These are phyloP conservation scores for Iselma pallidipennis DNA, from an alignment of 2,888 invertebrate species.

Conservation along the genomic window DNA sequence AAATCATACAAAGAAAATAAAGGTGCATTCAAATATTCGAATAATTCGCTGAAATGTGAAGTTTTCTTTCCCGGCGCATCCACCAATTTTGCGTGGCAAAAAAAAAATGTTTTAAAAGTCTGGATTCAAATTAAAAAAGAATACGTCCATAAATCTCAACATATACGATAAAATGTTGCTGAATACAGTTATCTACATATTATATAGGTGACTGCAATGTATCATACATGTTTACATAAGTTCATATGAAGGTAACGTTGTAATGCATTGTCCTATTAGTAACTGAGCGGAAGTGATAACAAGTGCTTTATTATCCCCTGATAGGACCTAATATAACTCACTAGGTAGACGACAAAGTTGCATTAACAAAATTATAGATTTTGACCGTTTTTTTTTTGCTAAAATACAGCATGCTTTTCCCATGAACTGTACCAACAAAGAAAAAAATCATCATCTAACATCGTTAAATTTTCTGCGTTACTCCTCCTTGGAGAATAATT, in stretches of 20 bases:
- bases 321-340: slow-evolving; percentile 23
- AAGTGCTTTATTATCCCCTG: slow-evolving; percentile 47
- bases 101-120: not conserved
- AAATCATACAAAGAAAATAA: too few relatives aligned
- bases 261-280: slow-evolving; percentile 49
- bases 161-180: slow-evolving; percentile 21
- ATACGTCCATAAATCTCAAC: not conserved
- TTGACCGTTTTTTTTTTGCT: too few relatives aligned
- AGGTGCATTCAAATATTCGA: too few relatives aligned
- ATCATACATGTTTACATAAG: slow-evolving; percentile 41
- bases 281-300: slow-evolving; percentile 50
- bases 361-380: too few relatives aligned
- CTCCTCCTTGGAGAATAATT: not conserved
- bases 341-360: too few relatives aligned
- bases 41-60: too few relatives aligned
- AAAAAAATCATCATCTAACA: not conserved
- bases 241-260: slow-evolving; percentile 39
- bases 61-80: too few relatives aligned
- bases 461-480: not conserved
- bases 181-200: slow-evolving; percentile 9
- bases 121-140: not conserved
- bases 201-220: slow-evolving; percentile 20
- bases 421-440: not conserved
- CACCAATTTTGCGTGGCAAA: too few relatives aligned
- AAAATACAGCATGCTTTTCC: too few relatives aligned